Evolutionary conservation across 2,113 vertebrate species (phyloP).

Genomic region (Myotis davidii): DNA sequence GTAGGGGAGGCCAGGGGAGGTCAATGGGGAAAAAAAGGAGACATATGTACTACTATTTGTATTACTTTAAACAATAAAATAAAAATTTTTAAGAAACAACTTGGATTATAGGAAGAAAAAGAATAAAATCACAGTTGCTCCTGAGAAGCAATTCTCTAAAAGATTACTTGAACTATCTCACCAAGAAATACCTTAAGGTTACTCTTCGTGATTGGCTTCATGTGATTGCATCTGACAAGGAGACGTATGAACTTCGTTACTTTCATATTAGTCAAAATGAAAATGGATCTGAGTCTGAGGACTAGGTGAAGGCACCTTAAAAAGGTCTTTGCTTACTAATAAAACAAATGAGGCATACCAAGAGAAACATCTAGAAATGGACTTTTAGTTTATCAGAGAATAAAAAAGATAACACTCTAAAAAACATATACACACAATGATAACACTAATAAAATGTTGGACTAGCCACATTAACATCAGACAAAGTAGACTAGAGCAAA

Average conservation of each 20-base stretch:
- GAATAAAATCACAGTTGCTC: no score
- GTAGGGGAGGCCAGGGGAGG: no score
- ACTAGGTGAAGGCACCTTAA: constrained; percentile 77
- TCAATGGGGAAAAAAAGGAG: no score
- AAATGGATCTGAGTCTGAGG: constrained; percentile 93
- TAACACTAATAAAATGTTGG: background rate
- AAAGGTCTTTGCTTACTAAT: background rate
- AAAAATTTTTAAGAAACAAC: no score
- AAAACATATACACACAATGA: background rate
- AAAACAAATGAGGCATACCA: background rate
- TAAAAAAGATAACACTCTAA: constrained; percentile 76
- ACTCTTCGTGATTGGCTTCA: constrained; percentile 97
- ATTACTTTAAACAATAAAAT: no score
- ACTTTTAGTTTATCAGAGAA: constrained; percentile 80
- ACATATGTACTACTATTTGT: no score
- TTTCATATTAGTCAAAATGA: constrained; percentile 99
- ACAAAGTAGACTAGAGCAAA: background rate
- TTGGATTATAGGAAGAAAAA: no score
- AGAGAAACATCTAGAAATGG: constrained; percentile 63
- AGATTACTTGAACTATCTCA: constrained; percentile 98
- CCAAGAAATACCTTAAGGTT: constrained; percentile 85
- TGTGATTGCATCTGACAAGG: constrained; percentile 95
- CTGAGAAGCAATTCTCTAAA: background rate
- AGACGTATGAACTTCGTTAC: constrained; percentile 96
- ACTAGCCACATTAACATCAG: background rate